Evolutionary conservation across 2,888 invertebrate genomes (phyloP).

Genomic region (Leucophenga maculata): DNA sequence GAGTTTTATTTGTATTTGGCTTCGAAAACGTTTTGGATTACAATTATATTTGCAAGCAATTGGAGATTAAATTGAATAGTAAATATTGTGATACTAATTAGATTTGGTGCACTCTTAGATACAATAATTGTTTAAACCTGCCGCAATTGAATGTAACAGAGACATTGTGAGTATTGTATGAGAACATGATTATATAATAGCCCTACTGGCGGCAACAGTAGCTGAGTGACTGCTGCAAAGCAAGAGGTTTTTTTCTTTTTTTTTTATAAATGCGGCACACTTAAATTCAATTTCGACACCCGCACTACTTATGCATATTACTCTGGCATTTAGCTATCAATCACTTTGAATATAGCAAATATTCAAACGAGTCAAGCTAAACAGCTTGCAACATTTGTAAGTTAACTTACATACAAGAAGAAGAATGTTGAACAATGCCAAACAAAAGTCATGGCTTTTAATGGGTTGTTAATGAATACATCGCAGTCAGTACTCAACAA

Average conservation of each 20-base stretch:
- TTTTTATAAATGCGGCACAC: not conserved
- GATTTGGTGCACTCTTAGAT: conserved; percentile 21
- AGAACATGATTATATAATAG: no score
- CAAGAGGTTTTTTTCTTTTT: no score
- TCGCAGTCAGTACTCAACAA: conserved; percentile 14
- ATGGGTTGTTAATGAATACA: conserved; percentile 61
- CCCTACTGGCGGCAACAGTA: no score
- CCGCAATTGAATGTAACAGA: no score
- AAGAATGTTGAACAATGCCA: conserved; percentile 51
- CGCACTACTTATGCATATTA: conserved; percentile 38
- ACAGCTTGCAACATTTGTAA: conserved; percentile 13
- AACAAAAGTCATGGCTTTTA: conserved; percentile 65
- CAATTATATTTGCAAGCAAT: conserved; percentile 60
- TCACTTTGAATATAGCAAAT: conserved; percentile 18
- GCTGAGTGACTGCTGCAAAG: no score
- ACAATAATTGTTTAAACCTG: conserved; percentile 11
- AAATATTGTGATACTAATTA: conserved; percentile 62
- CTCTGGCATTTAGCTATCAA: conserved; percentile 21
- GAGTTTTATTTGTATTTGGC: conserved; percentile 38
- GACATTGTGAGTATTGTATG: no score
- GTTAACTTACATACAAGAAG: no score
- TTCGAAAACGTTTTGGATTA: conserved; percentile 60
- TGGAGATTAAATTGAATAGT: conserved; percentile 65
- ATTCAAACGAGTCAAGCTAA: conserved; percentile 5
- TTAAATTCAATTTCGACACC: conserved; percentile 57